Evolutionary conservation across 2,888 invertebrate species (phyloP), one percentile per base, ranked within the genome.

Genomic region (Chrysolina oricalcia): DNA sequence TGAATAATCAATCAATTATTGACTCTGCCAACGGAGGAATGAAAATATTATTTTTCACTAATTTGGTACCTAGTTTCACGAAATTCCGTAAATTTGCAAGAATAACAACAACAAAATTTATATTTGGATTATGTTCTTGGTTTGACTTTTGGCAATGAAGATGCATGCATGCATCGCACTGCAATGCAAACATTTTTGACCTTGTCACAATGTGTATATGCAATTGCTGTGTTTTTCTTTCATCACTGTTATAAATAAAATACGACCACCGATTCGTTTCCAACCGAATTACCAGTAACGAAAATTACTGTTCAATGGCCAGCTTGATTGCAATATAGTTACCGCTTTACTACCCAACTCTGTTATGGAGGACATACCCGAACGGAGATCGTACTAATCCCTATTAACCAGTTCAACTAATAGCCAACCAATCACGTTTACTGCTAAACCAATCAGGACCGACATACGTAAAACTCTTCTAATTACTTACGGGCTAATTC

Each of bases 361-460:
- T 69, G 70, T 75, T 72, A 66, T 53, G 65, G 59, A 48, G 66
- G 69, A 70, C 66, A 72, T 72, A 74, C 70, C 70, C 73, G 70
- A 76, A 72, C 67, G 69, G 72, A 72, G 68, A 70, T 77, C 63
- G 64, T 67, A 56, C 74, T 77, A 77, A 79, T 75, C 73, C 73
- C 73, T 72, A 76, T 77, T 75, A 77, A 72, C 74, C 73, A 74
- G 70, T 75, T 71, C 72, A 72, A 68, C 73, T 77, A 76, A 79
- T 75, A 78, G 78, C 73, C 74, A 71, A 72, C 78, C 76, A 76
- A 78, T 78, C 78, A 78, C 76, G 78, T 78, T 76, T 70, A 66
- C 75, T 41, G 66, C 69, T 71, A 73, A 77, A 77, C 78, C 77
- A 75, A 78, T 77, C 77, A 73, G 71, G 78, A 75, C 75, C 73